Conservation (phyloP, 2,113 vertebrate species). For the Ceyx melanurus region DNA sequence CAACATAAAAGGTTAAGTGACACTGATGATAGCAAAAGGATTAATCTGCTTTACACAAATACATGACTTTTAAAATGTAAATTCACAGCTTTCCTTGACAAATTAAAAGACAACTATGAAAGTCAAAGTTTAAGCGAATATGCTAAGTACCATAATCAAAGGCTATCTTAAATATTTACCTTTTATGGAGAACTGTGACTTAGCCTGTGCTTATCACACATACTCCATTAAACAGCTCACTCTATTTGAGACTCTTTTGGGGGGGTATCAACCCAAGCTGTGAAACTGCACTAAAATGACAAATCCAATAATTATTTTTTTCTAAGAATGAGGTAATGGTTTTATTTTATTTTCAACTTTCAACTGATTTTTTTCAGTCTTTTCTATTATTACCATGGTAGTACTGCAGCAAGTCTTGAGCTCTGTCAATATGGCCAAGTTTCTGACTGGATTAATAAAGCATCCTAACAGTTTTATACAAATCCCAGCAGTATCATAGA, state of each 20-base stretch:
- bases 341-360: background rate
- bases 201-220: background rate
- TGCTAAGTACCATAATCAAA: background rate
- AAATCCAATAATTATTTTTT: background rate
- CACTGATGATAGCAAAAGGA: background rate
- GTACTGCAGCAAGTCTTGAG: background rate
- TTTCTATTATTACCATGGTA: background rate
- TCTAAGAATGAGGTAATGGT: background rate
- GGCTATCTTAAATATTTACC: background rate
- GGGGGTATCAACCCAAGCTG: background rate
- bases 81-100: constrained; percentile 21
- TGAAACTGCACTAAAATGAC: background rate
- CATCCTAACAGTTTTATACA: background rate
- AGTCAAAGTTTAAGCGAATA: constrained; percentile 30
- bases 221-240: background rate
- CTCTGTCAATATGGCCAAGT: background rate
- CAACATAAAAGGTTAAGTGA: background rate
- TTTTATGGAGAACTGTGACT: background rate
- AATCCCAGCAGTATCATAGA: background rate
- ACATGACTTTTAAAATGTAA: background rate
- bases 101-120: constrained; percentile 40
- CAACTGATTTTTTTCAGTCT: background rate
- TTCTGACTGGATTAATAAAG: background rate
- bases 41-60: background rate
- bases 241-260: background rate